A percentile compares a stretch with the other conserved stretches of the same genome.
These are phyloP conservation scores for Cacatua alba DNA, from an alignment of 2,113 vertebrate species.

Conservation along the genomic window DNA sequence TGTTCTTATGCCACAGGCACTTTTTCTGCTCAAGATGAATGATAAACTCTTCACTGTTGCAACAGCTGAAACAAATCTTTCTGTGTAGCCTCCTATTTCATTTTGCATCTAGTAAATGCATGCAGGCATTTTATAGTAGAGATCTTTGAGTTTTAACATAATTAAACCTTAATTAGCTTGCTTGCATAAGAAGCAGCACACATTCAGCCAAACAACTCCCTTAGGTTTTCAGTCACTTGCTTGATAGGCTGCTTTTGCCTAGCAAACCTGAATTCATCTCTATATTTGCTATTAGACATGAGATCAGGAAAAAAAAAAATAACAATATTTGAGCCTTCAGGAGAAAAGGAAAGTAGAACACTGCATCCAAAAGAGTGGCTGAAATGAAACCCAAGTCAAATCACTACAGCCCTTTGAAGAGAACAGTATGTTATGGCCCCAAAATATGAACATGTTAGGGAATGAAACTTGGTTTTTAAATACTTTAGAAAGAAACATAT, in stretches of 20 bases:
- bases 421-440: background rate
- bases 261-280: background rate
- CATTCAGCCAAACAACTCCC: background rate
- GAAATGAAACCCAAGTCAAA: background rate
- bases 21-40: conserved; percentile 24
- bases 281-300: background rate
- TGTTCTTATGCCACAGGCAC: background rate
- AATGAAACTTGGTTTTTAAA: background rate
- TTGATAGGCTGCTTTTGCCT: background rate
- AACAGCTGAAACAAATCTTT: conserved; percentile 34
- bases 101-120: conserved; percentile 28
- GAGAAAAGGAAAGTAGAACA: background rate
- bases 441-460: background rate
- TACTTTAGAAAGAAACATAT: background rate
- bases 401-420: background rate
- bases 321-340: conserved; percentile 7
- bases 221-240: conserved; percentile 13
- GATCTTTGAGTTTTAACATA: conserved; percentile 37
- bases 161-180: conserved; percentile 52
- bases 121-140: conserved; percentile 39
- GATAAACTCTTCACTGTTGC: conserved; percentile 31
- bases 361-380: background rate
- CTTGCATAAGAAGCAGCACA: background rate
- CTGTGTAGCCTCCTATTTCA: conserved; percentile 3
- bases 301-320: background rate